Percentiles rank a stretch among this genome's conserved stretches.
phyloP scores from a whole-genome alignment of 2,888 invertebrate genomes.

The Diogma glabrata region DNA sequence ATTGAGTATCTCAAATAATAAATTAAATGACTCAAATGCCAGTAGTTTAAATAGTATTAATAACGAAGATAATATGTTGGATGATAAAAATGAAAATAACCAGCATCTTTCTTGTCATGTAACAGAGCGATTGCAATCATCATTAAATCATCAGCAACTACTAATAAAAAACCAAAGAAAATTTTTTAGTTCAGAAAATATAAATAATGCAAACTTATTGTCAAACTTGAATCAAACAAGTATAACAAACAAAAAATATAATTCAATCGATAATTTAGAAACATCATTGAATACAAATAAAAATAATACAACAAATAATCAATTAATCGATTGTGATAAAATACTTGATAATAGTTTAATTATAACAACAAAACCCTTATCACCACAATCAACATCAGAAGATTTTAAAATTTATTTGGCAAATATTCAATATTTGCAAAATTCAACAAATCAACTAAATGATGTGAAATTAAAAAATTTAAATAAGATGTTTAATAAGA shows the following conservation, averaged over 20 bases:
- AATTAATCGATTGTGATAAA: neutral
- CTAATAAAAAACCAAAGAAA: constrained; percentile 26
- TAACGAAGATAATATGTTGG: neutral
- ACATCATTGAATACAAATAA: neutral
- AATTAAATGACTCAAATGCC: constrained; percentile 37
- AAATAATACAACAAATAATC: neutral
- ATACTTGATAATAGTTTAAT: constrained; percentile 32
- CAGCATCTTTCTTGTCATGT: no score
- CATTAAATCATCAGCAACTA: neutral
- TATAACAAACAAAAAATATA: constrained; percentile 14
- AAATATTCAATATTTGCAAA: constrained; percentile 60
- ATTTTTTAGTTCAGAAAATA: constrained; percentile 35
- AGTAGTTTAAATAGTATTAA: constrained; percentile 42
- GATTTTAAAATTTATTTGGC: constrained; percentile 60
- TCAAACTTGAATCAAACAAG: constrained; percentile 8
- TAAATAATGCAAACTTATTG: constrained; percentile 16
- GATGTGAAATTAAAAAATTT: constrained; percentile 48
- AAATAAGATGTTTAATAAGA: constrained; percentile 27
- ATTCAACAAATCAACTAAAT: constrained; percentile 51
- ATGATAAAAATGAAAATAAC: constrained; percentile 9
- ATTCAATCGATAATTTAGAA: constrained; percentile 37
- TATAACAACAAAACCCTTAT: constrained; percentile 51
- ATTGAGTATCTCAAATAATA: constrained; percentile 40
- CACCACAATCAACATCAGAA: constrained; percentile 53
- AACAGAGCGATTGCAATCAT: constrained; percentile 9